Evolutionary conservation across 92 coral and sea anemone species (phyloP).

Genomic region (Actinostola sp.): DNA sequence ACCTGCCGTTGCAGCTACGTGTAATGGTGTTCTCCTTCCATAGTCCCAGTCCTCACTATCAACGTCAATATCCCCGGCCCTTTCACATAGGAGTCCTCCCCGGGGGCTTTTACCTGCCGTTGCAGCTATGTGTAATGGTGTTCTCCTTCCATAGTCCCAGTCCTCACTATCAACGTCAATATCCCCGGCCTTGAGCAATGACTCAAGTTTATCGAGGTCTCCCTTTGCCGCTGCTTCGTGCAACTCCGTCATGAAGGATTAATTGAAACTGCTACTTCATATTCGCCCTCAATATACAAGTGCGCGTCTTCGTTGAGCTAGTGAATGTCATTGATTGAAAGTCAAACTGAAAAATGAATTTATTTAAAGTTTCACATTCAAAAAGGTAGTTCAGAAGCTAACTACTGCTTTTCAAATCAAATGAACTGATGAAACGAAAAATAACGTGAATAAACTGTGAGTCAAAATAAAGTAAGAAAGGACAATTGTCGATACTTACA

Average conservation of each 20-base stretch:
- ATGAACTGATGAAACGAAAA: too few species aligned
- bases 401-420: too few species aligned
- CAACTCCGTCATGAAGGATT: conserved; percentile 74
- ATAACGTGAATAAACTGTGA: too few species aligned
- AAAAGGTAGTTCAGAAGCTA: too few species aligned
- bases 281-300: not conserved
- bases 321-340: too few species aligned
- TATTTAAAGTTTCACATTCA: too few species aligned
- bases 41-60: conserved; percentile 99
- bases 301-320: not conserved
- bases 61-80: too few species aligned
- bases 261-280: not conserved
- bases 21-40: conserved; percentile 94
- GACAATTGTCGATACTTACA: too few species aligned
- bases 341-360: too few species aligned
- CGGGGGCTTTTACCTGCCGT: conserved; percentile 79
- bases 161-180: conserved; percentile 89
- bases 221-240: conserved; percentile 95
- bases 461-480: too few species aligned
- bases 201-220: conserved; percentile 60
- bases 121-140: conserved; percentile 94
- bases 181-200: conserved; percentile 69
- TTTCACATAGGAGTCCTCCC: not conserved
- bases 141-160: conserved; percentile 98
- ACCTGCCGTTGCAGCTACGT: conserved; percentile 93